Evolutionary conservation across 37 sponge, comb jelly and placozoan genomes (phyloP), one percentile per base, ranked within the genome.

Genomic region (Spongia lamella): DNA sequence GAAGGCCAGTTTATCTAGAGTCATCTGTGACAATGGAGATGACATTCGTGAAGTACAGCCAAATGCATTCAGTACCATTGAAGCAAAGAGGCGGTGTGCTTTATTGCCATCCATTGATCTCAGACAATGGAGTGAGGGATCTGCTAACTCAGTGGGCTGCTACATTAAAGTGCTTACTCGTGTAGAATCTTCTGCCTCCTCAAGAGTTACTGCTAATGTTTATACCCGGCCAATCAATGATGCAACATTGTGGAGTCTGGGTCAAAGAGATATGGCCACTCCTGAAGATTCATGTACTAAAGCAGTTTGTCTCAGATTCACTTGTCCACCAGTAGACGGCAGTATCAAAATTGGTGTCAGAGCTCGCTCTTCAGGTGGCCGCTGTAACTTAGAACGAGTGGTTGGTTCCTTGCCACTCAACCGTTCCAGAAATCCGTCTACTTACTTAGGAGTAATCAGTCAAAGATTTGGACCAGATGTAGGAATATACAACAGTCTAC

Each of bases 11-110:
- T 56, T 97, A 6, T 81, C 92, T 21, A 57, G 61, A 31, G 84
- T 97, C 25, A 73, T 93, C 29, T 97, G 97, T 75, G 89, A 90
- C 72, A 97, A 90, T 63, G 36, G 84, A 35, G 86, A 84, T 38
- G 21, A 56, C 20, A 87, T 92, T n/a, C 2, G n/a, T 2, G 11
- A 9, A 0, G 66, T 92, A 52, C 93, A 84, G 38, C 73, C 75
- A 17, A 68, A 88, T 76, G 89, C 89, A 29, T 92, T 88, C 64
- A 67, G 69, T n/a, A 33, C 62, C 40, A 50, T 49, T 53, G 56
- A 84, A 33, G 29, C 69, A 2, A 61, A 77, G 25, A 77, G 83
- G 1, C 25, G 33, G 15, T 89, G 90, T 40, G 0, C 1, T 25
- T 15, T 25, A 7, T 27, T 88, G 0, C 83, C 82, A 20, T 22